Evolutionary conservation across 2,888 invertebrate genomes (phyloP).

Genomic region (Spisula subtruncata): DNA sequence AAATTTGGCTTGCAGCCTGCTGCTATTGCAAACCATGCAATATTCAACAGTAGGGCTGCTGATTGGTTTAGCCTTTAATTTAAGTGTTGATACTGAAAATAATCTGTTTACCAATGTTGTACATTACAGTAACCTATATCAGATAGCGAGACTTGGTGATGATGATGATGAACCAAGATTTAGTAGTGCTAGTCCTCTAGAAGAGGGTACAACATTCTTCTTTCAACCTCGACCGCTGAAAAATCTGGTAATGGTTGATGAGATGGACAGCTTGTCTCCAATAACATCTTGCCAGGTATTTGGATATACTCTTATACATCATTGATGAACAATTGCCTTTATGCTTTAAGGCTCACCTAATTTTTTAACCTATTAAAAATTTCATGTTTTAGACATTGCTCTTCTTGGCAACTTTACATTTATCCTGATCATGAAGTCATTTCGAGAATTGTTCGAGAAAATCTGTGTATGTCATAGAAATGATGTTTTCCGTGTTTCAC

Average conservation of each 20-base stretch:
- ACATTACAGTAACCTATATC: conserved; percentile 95
- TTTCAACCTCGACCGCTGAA: conserved; percentile 97
- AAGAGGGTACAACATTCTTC: conserved; percentile 99
- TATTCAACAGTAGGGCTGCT: no score
- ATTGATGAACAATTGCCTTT: no score
- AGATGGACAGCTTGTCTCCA: conserved; percentile 97
- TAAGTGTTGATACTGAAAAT: no score
- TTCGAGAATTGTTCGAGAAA: no score
- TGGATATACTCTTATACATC: neutral
- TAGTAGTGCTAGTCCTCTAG: conserved; percentile 98
- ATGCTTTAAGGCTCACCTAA: no score
- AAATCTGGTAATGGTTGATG: conserved; percentile 98
- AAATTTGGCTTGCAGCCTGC: no score
- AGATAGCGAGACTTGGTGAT: conserved; percentile 99
- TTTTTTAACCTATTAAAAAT: no score
- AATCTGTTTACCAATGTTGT: neutral
- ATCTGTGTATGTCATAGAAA: conserved; percentile 37
- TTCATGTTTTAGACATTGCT: no score
- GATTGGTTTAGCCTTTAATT: no score
- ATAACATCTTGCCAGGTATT: conserved; percentile 93
- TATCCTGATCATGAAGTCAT: no score
- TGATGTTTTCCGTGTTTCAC: conserved; percentile 75
- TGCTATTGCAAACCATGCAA: no score
- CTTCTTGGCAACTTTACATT: no score
- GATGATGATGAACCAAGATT: conserved; percentile 99